Percentiles rank a stretch among this genome's conserved stretches.
Evolutionary conservation across 30 jellyfish, hydroid and myxozoan species (phyloP).

Genomic region (Hydractinia symbiolongicarpus): DNA sequence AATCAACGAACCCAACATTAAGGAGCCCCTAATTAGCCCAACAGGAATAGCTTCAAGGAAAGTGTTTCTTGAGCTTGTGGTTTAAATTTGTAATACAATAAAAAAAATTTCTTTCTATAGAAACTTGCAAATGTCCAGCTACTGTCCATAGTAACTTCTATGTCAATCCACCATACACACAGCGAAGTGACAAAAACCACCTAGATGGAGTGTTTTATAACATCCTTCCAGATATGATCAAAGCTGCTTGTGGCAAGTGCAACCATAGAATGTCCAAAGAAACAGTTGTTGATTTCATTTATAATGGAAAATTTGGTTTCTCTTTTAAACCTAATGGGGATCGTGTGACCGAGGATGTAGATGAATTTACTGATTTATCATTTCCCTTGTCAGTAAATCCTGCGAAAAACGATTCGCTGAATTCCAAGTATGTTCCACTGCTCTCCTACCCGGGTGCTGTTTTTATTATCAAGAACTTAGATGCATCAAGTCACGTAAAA

Average conservation of each 20-base stretch:
- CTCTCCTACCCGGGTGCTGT: constrained; percentile 35
- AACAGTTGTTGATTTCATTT: neutral
- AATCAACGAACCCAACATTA: too few relatives aligned
- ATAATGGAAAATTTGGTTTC: constrained; percentile 7
- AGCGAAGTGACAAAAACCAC: neutral
- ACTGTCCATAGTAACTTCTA: neutral
- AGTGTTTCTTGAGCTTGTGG: too few relatives aligned
- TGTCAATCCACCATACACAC: neutral
- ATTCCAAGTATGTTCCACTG: neutral
- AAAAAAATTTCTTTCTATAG: too few relatives aligned
- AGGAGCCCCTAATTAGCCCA: too few relatives aligned
- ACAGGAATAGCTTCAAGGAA: too few relatives aligned
- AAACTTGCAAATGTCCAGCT: constrained; percentile 23
- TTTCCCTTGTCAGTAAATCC: constrained; percentile 19
- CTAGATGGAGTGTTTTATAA: neutral
- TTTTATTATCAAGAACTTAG: neutral
- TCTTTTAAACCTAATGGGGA: neutral
- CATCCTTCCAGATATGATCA: neutral
- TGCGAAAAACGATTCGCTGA: neutral
- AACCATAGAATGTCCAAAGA: neutral
- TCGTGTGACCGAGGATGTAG: constrained; percentile 10
- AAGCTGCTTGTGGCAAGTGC: constrained; percentile 15
- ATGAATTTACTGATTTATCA: constrained; percentile 12
- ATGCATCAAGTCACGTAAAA: neutral
- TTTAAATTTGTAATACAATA: too few relatives aligned